phyloP scores from a whole-genome alignment of 2,888 invertebrate species.

The Ametastegia equiseti region DNA sequence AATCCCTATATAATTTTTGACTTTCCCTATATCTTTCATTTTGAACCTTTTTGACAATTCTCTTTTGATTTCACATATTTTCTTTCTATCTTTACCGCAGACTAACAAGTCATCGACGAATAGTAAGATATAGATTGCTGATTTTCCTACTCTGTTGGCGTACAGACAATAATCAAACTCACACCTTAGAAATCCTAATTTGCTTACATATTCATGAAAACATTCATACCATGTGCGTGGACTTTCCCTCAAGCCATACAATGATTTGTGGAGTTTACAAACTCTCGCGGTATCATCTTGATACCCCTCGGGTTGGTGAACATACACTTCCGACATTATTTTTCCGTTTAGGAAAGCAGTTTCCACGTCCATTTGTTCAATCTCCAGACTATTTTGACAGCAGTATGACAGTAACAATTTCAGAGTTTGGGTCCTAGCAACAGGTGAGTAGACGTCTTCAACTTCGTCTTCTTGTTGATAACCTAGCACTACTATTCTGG shows the following conservation, averaged over 20 bases:
- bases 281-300: constrained; percentile 39
- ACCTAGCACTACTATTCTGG: constrained; percentile 47
- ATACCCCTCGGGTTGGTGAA: constrained; percentile 52
- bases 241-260: constrained; percentile 51
- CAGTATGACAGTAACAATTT: constrained; percentile 48
- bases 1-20: constrained; percentile 67
- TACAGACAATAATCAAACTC: constrained; percentile 51
- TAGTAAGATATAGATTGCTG: constrained; percentile 17
- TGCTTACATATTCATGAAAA: constrained; percentile 48
- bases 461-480: constrained; percentile 35
- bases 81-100: constrained; percentile 60
- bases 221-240: constrained; percentile 52
- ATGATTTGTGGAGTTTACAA: constrained; percentile 46
- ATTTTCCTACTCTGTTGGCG: no score
- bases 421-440: constrained; percentile 45
- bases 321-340: constrained; percentile 52
- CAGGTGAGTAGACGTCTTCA: constrained; percentile 47
- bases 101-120: constrained; percentile 58
- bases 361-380: constrained; percentile 55
- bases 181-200: constrained; percentile 46
- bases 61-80: constrained; percentile 58
- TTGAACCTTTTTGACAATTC: constrained; percentile 53
- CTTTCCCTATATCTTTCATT: constrained; percentile 63
- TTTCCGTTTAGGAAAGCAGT: constrained; percentile 53
- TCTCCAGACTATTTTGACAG: constrained; percentile 45